Percentiles rank a stretch among this genome's conserved stretches.
Conservation (phyloP, 1,140 invertebrate genomes). For the Thaumetopoea pityocampa region DNA sequence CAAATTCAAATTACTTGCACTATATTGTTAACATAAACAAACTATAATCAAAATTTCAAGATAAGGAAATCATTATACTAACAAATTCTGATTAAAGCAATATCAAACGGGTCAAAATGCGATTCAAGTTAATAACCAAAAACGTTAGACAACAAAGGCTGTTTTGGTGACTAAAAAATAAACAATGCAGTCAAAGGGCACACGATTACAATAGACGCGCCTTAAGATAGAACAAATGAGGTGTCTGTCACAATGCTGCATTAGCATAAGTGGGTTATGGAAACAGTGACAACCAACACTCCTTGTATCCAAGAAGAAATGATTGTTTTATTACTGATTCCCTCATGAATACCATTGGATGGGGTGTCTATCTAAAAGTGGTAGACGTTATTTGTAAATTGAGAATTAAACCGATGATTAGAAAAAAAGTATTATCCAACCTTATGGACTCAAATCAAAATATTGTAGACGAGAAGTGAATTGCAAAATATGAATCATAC, state of each 20-base stretch:
- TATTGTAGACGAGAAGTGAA: constrained; percentile 1
- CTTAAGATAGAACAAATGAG: constrained; percentile 62
- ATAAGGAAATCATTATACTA: no score
- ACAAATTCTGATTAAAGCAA: no score
- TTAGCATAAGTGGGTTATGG: constrained; percentile 60
- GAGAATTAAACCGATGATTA: constrained; percentile 25
- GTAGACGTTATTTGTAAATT: constrained; percentile 31
- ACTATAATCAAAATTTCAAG: no score
- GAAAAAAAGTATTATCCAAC: not conserved
- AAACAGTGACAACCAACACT: constrained; percentile 29
- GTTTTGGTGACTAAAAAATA: constrained; percentile 59
- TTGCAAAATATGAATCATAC: no score
- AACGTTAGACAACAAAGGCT: constrained; percentile 52
- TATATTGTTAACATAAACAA: no score
- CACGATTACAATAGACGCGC: constrained; percentile 48
- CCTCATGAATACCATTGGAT: constrained; percentile 32
- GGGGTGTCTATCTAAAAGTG: constrained; percentile 2
- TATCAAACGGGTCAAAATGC: no score
- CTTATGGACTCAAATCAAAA: no score
- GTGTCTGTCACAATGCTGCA: constrained; percentile 54
- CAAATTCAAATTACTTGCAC: no score
- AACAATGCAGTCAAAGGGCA: constrained; percentile 73
- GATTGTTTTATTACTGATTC: constrained; percentile 43
- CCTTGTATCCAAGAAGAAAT: constrained; percentile 36
- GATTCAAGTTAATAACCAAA: constrained; percentile 41